Conservation (phyloP, 2,113 vertebrate genomes). For the Phodopus roborovskii region DNA sequence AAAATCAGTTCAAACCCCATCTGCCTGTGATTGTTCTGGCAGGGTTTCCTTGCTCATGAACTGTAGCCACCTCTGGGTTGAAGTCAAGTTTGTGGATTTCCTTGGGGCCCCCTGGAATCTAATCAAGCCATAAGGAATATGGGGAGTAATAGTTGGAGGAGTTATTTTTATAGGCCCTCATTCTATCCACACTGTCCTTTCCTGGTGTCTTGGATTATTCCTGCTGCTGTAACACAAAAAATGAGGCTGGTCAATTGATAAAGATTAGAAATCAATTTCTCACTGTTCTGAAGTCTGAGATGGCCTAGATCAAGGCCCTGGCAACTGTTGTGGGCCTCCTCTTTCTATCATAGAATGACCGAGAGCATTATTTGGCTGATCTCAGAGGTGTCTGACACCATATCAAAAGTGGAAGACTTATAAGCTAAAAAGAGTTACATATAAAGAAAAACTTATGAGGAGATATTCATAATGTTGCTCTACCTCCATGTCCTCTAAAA, state of each 20-base stretch:
- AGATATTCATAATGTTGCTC: not conserved
- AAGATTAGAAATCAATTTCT: not conserved
- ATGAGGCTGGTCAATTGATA: not conserved
- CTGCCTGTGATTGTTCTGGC: not conserved
- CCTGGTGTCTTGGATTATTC: not conserved
- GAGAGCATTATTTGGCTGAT: not conserved
- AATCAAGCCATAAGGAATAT: fast-evolving
- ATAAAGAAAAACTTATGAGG: not conserved
- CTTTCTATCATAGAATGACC: not conserved
- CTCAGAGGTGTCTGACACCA: not conserved
- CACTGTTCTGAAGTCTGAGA: not conserved
- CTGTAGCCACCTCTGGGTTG: not conserved
- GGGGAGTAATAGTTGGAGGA: too few species aligned
- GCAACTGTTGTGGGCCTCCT: not conserved
- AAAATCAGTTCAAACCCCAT: not conserved
- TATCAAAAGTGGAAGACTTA: not conserved
- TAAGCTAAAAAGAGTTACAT: not conserved
- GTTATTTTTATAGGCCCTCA: not conserved
- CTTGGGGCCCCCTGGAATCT: not conserved
- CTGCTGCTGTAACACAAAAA: not conserved
- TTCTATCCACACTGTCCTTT: not conserved
- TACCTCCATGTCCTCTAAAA: not conserved
- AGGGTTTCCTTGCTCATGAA: not conserved
- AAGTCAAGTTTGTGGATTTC: not conserved
- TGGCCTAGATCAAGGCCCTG: not conserved